A percentile compares a stretch with the other conserved stretches of the same genome.
Evolutionary conservation across 2,113 vertebrate species (phyloP).

Genomic region (Alouatta palliata): DNA sequence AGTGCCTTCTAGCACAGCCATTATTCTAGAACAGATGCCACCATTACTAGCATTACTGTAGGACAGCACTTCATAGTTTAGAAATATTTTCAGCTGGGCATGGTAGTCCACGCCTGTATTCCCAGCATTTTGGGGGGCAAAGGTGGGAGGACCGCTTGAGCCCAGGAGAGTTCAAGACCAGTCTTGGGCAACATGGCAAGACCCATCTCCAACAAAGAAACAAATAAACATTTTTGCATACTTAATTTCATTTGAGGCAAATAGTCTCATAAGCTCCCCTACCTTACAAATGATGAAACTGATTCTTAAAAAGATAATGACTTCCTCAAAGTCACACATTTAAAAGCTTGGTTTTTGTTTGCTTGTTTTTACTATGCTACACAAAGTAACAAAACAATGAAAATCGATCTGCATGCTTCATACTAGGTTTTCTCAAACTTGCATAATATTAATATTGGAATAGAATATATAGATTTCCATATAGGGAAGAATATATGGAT

Average conservation of each 20-base stretch:
- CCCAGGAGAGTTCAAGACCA: too few species aligned
- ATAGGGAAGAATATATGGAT: not conserved
- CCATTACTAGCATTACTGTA: too few species aligned
- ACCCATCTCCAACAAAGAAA: too few species aligned
- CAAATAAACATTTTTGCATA: not conserved
- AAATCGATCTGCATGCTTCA: not conserved
- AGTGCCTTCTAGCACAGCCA: not conserved
- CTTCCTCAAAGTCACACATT: not conserved
- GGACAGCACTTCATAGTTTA: not conserved
- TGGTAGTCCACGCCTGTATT: too few species aligned
- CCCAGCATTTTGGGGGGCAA: too few species aligned
- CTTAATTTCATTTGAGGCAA: not conserved
- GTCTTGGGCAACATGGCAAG: too few species aligned
- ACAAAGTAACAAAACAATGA: not conserved
- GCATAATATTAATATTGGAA: not conserved
- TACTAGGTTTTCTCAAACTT: slow-evolving; percentile 15
- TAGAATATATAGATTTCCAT: too few species aligned
- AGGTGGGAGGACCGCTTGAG: too few species aligned
- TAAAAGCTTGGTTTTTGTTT: not conserved
- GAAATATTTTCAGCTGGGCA: not conserved
- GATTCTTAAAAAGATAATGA: not conserved
- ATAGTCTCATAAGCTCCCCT: not conserved
- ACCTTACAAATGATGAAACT: not conserved
- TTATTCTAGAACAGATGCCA: not conserved
- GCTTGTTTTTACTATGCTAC: not conserved